Evolutionary conservation across 2,113 vertebrate species (phyloP), one percentile per base, ranked within the genome.

Genomic region (Hirundichthys speculiger): DNA sequence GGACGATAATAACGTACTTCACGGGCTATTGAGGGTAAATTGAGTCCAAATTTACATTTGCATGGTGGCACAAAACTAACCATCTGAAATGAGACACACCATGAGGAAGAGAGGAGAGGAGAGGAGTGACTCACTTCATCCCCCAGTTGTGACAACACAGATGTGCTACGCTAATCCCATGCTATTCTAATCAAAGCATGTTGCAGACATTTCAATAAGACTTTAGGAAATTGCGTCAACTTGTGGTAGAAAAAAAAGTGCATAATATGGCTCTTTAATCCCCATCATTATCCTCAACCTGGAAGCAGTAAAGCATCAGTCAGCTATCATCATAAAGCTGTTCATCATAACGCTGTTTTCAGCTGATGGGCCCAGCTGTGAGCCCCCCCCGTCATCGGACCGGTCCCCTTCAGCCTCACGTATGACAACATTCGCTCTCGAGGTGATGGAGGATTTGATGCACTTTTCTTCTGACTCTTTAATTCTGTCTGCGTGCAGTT

Each of bases 261-360:
- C 43, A 45, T 45, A 45, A 45, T 19, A 10, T 45, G 15, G 10
- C 43, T 51, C 62, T 64, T 60, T 81, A 74, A 81, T 82, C 79
- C 67, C 72, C 30, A 21, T 71, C 64, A 80, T 82, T 82, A 84
- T 79, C 69, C 57, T 47, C 69, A 83, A 80, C 77, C 74, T 80
- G 73, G 61, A 82, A 80, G 74, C 74, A 49, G 58, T 69, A 62
- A 84, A 69, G 69, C 50, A 21, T 46, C 55, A 76, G 82, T 73
- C 69, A 79, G 72, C 78, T 68, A 70, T 82, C 65, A 67, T 64
- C 65, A 64, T 82, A 72, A 79, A 74, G 55, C 75, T 57, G n/a
- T n/a, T 82, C 65, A 67, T 64, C 65, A 64, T 82, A 72, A 79
- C 71, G 55, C 75, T 57, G 46, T n/a, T 41, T 49, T 83, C 60